These are phyloP conservation scores for Coenonympha arcania DNA, from an alignment of 2,888 invertebrate genomes.

Conservation along the genomic window DNA sequence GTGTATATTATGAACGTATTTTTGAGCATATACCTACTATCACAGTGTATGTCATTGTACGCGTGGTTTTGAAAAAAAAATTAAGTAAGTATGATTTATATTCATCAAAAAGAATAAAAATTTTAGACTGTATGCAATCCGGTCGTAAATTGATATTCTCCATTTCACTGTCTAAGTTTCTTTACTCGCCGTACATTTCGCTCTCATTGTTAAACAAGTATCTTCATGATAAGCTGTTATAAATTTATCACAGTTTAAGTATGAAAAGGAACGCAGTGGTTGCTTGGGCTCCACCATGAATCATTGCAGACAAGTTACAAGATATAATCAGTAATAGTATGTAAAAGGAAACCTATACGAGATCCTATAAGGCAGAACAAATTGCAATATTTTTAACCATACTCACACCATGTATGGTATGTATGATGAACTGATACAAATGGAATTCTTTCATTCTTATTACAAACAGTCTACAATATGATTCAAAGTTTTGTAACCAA, in stretches of 20 bases:
- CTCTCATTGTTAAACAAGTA: neutral
- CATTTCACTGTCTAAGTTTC: too few relatives aligned
- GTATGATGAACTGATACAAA: constrained; percentile 7
- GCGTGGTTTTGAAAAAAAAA: too few relatives aligned
- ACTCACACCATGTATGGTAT: constrained; percentile 2
- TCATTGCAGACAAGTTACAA: constrained; percentile 21
- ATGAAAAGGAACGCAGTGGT: constrained; percentile 16
- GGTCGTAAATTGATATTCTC: too few relatives aligned
- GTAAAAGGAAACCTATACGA: constrained; percentile 21
- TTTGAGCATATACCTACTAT: too few relatives aligned
- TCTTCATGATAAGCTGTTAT: constrained; percentile 6
- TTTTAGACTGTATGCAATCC: too few relatives aligned
- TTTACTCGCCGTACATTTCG: neutral
- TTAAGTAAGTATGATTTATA: too few relatives aligned
- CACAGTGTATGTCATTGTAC: too few relatives aligned
- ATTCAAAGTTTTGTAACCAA: neutral
- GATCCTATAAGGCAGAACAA: constrained; percentile 21
- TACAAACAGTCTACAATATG: neutral
- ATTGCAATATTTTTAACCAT: constrained; percentile 18
- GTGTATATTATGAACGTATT: too few relatives aligned
- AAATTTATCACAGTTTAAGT: constrained; percentile 10
- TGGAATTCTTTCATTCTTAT: neutral
- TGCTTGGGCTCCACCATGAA: constrained; percentile 13
- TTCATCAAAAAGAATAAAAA: too few relatives aligned
- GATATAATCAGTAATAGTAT: constrained; percentile 21